Base-by-base conservation (phyloP, 1,140 invertebrate species). In the Drosophila truncata region DNA sequence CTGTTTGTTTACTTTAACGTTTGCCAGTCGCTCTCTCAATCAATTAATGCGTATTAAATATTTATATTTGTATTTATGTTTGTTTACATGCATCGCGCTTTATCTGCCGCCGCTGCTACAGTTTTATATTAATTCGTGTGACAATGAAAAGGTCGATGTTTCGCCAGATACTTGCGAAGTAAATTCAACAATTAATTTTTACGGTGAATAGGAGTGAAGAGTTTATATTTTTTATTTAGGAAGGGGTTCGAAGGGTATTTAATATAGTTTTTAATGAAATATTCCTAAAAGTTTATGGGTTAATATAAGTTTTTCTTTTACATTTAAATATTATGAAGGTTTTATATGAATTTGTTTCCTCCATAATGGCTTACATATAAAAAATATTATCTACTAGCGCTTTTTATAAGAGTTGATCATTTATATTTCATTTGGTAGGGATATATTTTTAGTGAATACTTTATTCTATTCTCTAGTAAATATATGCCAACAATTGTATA, bases 21-120 rank as follows among this genome's bases (percentile, higher is more conserved):
- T 37, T 29, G 23, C 27, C 41, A 52, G 49, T 35, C n/a, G 54
- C 35, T 72, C 49, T 72, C 49, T 72, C 58, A 72, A 72, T 72
- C 69, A 72, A 60, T 72, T 72, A 60, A 60, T 49, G 29, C n/a
- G 23, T 27, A 44, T 70, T 60, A 27, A 72, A 72, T 72, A 60
- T 72, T 72, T 58, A 41, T 72, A 33, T 59, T 72, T 59, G 39
- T 67, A 29, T 67, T 70, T 58, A 31, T 20, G 42, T 35, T 47
- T 59, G 35, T 23, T 41, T 33, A 42, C 66, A 42, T 11, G 33
- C 54, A 27, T 4, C 9, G 20, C 44, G 27, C 41, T 67, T 57
- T 71, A 58, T 72, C 65, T 71, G 37, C n/a, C 42, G 37, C 62
- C 18, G 27, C n/a, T 49, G 41, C 62, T 9, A 58, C 27, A 47